A percentile compares a stretch with the other conserved stretches of the same genome.
phyloP scores from a whole-genome alignment of 2,797 vertebrate species.

The Orestias chungarensis region DNA sequence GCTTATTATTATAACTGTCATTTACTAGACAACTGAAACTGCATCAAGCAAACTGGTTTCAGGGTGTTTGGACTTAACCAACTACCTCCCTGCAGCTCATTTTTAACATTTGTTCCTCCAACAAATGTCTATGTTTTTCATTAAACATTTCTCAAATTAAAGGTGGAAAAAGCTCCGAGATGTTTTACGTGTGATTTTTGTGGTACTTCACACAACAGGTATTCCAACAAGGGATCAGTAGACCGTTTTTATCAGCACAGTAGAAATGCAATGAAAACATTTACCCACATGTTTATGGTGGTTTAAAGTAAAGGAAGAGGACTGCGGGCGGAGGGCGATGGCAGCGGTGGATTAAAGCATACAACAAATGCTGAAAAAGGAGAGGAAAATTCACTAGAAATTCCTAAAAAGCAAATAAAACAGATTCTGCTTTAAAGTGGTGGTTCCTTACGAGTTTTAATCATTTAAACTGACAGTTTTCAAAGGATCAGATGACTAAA shows the following conservation, averaged over 20 bases:
- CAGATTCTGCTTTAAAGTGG: no score
- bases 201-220: background rate
- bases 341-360: background rate
- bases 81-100: background rate
- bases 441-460: no score
- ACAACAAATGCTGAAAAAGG: background rate
- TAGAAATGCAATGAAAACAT: background rate
- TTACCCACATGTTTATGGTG: background rate
- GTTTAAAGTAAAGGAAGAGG: no score
- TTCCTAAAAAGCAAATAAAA: no score
- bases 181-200: background rate
- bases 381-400: background rate
- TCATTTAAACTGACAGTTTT: no score
- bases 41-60: background rate
- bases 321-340: background rate
- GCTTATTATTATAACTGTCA: no score
- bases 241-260: background rate
- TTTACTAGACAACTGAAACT: background rate
- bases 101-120: background rate
- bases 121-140: background rate
- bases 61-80: background rate
- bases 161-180: background rate
- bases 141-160: background rate
- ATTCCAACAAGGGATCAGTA: background rate
- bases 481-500: no score